Percentiles rank a stretch among this genome's conserved stretches.
These are phyloP conservation scores for Temnothorax longispinosus DNA, from an alignment of 1,140 invertebrate genomes.

Conservation along the genomic window DNA sequence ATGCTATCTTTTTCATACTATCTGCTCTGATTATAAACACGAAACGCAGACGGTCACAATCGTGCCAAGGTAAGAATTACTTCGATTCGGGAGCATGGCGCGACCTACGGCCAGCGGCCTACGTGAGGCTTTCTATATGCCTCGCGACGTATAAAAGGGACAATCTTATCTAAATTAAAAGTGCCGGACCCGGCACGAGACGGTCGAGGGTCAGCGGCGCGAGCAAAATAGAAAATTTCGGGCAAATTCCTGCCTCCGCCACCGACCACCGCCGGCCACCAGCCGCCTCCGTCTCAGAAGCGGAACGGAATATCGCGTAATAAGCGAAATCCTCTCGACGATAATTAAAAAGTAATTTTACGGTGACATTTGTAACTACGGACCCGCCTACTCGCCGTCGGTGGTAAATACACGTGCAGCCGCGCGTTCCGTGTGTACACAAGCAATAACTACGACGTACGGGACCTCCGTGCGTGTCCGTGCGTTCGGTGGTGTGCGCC, in stretches of 20 bases:
- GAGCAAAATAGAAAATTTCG: constrained; percentile 76
- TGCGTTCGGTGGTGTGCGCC: not conserved
- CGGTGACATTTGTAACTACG: constrained; percentile 72
- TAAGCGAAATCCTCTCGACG: constrained; percentile 80
- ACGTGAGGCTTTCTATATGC: constrained; percentile 59
- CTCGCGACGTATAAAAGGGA: constrained; percentile 65
- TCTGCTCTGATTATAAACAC: constrained; percentile 21
- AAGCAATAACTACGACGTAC: constrained; percentile 57
- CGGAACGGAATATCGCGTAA: constrained; percentile 74
- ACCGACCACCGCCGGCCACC: not conserved
- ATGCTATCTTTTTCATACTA: not conserved
- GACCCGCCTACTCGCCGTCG: constrained; percentile 36
- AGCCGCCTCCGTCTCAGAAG: constrained; percentile 44
- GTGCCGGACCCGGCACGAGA: constrained; percentile 18
- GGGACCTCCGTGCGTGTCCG: not conserved
- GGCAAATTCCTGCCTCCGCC: constrained; percentile 57
- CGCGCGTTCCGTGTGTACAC: constrained; percentile 42
- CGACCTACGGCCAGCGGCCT: constrained; percentile 11
- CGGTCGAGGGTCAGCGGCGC: constrained; percentile 69
- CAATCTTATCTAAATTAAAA: constrained; percentile 79
- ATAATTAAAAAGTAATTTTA: constrained; percentile 84
- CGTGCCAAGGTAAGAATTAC: constrained; percentile 51
- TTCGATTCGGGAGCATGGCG: constrained; percentile 55
- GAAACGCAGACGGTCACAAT: constrained; percentile 44
- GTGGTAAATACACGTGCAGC: constrained; percentile 61